These are phyloP conservation scores for Euclidia mi DNA, from an alignment of 2,888 invertebrate genomes.

Conservation along the genomic window DNA sequence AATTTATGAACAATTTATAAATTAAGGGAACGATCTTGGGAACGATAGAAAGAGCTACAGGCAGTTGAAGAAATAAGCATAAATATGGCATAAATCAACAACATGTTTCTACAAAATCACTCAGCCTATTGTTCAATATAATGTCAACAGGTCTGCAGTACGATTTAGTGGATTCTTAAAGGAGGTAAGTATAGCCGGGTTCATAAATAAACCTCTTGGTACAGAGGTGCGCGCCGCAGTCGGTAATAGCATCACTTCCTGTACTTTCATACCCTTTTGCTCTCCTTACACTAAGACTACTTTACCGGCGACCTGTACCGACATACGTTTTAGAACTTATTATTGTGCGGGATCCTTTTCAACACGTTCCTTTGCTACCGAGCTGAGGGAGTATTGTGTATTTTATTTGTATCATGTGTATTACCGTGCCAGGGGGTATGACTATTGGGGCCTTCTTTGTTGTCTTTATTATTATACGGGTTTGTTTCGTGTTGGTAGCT, in stretches of 20 bases:
- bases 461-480: no score
- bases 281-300: conserved; percentile 10
- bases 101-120: no score
- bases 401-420: conserved; percentile 5
- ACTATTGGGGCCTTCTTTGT: not conserved
- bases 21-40: no score
- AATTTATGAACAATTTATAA: no score
- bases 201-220: conserved; percentile 17
- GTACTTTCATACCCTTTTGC: conserved; percentile 11
- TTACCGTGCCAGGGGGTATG: not conserved
- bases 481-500: no score
- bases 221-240: conserved; percentile 3
- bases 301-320: conserved; percentile 2
- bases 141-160: no score
- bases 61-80: no score
- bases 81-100: no score
- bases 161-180: not conserved
- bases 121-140: no score
- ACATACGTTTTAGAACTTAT: conserved; percentile 19
- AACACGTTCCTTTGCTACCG: conserved; percentile 6
- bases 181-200: not conserved
- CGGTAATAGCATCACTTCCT: conserved; percentile 16
- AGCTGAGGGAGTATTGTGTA: not conserved
- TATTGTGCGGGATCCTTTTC: conserved; percentile 15
- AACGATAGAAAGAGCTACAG: no score